Percentiles rank a stretch among this genome's conserved stretches.
Evolutionary conservation across 2,113 vertebrate species (phyloP).

Genomic region (Sander lucioperca): DNA sequence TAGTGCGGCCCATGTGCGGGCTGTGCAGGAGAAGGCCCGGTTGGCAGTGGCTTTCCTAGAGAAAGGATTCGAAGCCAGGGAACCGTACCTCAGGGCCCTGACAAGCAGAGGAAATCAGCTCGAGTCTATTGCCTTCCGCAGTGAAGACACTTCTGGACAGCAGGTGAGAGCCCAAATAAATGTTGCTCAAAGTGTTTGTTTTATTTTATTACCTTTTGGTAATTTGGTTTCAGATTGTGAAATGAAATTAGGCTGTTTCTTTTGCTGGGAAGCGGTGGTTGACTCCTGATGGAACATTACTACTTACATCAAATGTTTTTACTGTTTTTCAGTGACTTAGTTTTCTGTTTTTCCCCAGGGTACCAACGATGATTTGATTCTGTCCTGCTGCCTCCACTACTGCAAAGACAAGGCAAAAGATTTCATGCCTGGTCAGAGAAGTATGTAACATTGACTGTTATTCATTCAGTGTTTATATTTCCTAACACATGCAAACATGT

Average conservation of each 20-base stretch:
- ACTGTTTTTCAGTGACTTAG: neutral
- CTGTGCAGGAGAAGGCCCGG: constrained; percentile 94
- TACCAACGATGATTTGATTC: constrained; percentile 93
- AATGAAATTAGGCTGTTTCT: neutral
- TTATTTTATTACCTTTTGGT: neutral
- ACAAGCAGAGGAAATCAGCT: constrained; percentile 97
- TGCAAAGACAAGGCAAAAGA: constrained; percentile 98
- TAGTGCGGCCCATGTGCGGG: constrained; percentile 83
- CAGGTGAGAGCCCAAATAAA: constrained; percentile 83
- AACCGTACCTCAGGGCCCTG: constrained; percentile 92
- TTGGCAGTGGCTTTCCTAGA: constrained; percentile 93
- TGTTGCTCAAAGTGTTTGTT: neutral
- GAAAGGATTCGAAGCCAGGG: constrained; percentile 90
- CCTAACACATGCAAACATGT: neutral
- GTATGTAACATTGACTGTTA: constrained; percentile 73
- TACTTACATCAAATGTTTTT: neutral
- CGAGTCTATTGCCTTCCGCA: constrained; percentile 97
- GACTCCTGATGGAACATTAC: neutral
- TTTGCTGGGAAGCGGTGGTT: neutral
- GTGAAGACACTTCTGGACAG: constrained; percentile 96
- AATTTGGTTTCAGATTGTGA: neutral
- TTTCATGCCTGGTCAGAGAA: constrained; percentile 93
- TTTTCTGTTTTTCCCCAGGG: constrained; percentile 84
- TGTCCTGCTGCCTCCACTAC: constrained; percentile 88
- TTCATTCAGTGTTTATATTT: neutral